Conservation (phyloP, 2,888 invertebrate genomes). For the Callyntrura guangdongensis region DNA sequence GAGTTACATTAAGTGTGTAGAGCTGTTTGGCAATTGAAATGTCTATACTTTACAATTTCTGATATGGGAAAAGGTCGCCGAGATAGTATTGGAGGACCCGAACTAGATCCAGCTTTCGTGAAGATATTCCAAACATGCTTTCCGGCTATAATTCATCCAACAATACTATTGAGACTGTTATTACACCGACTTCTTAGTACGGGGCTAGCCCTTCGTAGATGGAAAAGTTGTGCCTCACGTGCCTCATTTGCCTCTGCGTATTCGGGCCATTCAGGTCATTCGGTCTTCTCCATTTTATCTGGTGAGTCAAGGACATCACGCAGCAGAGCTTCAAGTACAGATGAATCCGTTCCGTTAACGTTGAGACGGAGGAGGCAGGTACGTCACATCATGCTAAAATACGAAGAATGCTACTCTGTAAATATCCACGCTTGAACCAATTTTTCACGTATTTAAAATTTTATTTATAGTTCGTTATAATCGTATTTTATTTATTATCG, state of each 20-base stretch:
- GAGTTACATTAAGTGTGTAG: neutral
- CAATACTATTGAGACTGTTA: constrained; percentile 88
- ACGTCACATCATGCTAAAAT: constrained; percentile 50
- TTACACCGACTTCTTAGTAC: constrained; percentile 88
- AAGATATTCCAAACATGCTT: constrained; percentile 86
- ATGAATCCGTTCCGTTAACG: constrained; percentile 86
- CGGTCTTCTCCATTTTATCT: constrained; percentile 85
- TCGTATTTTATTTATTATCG: no score
- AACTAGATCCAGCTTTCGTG: constrained; percentile 85
- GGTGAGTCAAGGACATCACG: constrained; percentile 85
- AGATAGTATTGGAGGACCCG: constrained; percentile 84
- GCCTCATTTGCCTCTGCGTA: constrained; percentile 86
- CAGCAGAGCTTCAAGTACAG: constrained; percentile 86
- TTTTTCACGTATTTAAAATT: no score
- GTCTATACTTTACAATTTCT: neutral
- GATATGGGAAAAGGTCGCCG: constrained; percentile 79
- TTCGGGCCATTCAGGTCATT: constrained; percentile 84
- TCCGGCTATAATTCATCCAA: constrained; percentile 87
- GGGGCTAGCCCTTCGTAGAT: constrained; percentile 87
- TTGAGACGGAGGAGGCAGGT: constrained; percentile 86
- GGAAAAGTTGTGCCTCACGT: constrained; percentile 86
- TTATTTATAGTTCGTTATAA: no score
- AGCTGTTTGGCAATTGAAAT: neutral
- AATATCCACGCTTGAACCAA: no score
- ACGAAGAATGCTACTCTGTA: no score